Evolutionary conservation across 2,888 invertebrate genomes (phyloP), one percentile per base, ranked within the genome.

Genomic region (Argyra leucocephala): DNA sequence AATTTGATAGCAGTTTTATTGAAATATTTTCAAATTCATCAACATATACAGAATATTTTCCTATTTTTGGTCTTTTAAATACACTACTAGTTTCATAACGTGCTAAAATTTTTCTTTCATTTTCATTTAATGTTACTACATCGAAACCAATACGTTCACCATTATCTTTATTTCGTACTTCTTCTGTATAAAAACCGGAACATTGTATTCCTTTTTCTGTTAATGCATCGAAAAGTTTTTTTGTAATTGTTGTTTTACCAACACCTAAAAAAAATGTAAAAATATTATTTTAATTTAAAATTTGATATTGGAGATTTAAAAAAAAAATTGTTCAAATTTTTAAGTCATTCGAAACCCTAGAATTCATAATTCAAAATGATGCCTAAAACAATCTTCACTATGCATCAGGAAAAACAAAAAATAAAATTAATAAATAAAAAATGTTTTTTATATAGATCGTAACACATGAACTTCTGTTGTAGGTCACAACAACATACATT

Each of bases 181-280:
- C 88, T 74, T 88, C 85, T 0, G 88, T 88, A 70, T 84, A 85
- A 76, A 88, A 88, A 2, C 88, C 88, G 64, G 75, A 71, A 9
- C 78, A 71, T 1, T 71, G 70, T 21, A 77, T 66, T 57, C 75
- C 69, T 59, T 76, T 72, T 3, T 75, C 72, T 48, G 75, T 71
- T 24, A 83, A 72, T 24, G 76, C 70, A n/a, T 76, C 73, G n/a
- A 74, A 72, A 9, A 83, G 65, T 72, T 83, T 83, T 67, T 82
- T 82, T 0, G 87, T 79, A 60, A 86, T 71, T 0, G 87, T 88
- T 3, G 88, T 88, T 75, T 88, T 88, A 1, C 88, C 88, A 66
- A 86, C 79, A 59, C 87, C 88, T 83, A 36, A 21, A 61, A 64
- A 1, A n/a, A n/a, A 31, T 31, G 31, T 10, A 31, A 31, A 31